Conservation (phyloP, 1,140 invertebrate species). For the Drosophila cardini region DNA sequence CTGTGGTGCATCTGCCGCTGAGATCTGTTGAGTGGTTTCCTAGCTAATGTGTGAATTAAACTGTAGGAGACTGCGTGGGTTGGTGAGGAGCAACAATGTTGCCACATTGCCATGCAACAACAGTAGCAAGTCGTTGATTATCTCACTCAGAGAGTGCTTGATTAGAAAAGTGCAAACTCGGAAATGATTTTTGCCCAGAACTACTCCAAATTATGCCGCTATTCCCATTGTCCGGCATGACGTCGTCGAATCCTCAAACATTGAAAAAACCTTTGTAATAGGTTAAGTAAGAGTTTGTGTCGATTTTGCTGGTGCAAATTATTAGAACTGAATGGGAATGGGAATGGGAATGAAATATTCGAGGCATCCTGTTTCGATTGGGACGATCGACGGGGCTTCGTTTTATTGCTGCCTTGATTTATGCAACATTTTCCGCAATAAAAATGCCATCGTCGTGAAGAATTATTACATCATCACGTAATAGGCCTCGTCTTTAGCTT, state of each 20-base stretch:
- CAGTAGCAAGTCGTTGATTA: constrained; percentile 63
- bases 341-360: constrained; percentile 65
- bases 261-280: constrained; percentile 45
- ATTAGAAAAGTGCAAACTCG: constrained; percentile 37
- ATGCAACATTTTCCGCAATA: constrained; percentile 80
- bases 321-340: constrained; percentile 57
- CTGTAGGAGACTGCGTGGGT: constrained; percentile 57
- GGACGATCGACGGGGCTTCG: constrained; percentile 52
- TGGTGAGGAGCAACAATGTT: constrained; percentile 62
- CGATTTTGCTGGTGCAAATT: constrained; percentile 62
- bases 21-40: constrained; percentile 43
- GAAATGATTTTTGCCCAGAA: constrained; percentile 39
- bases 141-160: constrained; percentile 41
- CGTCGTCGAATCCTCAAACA: constrained; percentile 52
- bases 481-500: constrained; percentile 56
- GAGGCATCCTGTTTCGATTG: constrained; percentile 67
- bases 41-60: constrained; percentile 63
- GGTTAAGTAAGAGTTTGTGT: constrained; percentile 34
- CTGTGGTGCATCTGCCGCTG: constrained; percentile 34
- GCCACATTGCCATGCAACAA: constrained; percentile 15
- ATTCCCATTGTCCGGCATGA: constrained; percentile 62
- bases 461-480: constrained; percentile 82
- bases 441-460: constrained; percentile 75
- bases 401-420: constrained; percentile 80
- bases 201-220: constrained; percentile 58